A percentile compares a stretch with the other conserved stretches of the same genome.
Evolutionary conservation across 2,888 invertebrate genomes (phyloP).

Genomic region (Cryptus viduatorius): DNA sequence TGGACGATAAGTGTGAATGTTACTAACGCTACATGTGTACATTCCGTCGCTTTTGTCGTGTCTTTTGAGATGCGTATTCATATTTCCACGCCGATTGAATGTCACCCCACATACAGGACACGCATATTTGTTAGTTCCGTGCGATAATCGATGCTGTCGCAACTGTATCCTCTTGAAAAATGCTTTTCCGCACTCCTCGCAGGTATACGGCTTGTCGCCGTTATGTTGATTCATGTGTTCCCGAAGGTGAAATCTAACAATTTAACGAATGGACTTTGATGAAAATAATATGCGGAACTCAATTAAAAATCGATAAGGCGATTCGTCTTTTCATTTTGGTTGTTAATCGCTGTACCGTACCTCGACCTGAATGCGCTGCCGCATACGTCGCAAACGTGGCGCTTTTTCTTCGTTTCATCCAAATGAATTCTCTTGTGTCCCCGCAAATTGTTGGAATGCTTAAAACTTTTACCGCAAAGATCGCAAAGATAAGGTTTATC

Average conservation of each 20-base stretch:
- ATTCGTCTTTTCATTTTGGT: neutral
- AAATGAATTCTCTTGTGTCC: conserved; percentile 82
- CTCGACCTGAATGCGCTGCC: conserved; percentile 84
- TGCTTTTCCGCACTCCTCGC: conserved; percentile 84
- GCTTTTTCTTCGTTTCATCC: conserved; percentile 79
- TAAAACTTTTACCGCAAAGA: conserved; percentile 83
- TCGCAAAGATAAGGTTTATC: conserved; percentile 82
- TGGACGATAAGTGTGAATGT: neutral
- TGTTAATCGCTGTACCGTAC: conserved; percentile 67
- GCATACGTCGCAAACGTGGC: conserved; percentile 84
- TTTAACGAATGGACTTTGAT: neutral
- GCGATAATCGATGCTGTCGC: conserved; percentile 80
- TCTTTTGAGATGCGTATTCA: conserved; percentile 81
- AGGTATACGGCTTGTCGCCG: conserved; percentile 80
- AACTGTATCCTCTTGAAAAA: conserved; percentile 83
- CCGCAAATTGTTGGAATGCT: conserved; percentile 81
- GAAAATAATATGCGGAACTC: neutral
- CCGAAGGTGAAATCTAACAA: conserved; percentile 84
- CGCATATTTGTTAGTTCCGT: conserved; percentile 76
- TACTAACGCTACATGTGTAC: conserved; percentile 79
- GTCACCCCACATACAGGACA: conserved; percentile 80
- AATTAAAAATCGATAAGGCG: neutral
- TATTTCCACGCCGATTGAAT: conserved; percentile 82
- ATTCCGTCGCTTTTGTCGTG: conserved; percentile 76
- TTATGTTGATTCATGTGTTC: conserved; percentile 85